Conservation (phyloP, 2,888 invertebrate species). For the Argynnis bischoffii region DNA sequence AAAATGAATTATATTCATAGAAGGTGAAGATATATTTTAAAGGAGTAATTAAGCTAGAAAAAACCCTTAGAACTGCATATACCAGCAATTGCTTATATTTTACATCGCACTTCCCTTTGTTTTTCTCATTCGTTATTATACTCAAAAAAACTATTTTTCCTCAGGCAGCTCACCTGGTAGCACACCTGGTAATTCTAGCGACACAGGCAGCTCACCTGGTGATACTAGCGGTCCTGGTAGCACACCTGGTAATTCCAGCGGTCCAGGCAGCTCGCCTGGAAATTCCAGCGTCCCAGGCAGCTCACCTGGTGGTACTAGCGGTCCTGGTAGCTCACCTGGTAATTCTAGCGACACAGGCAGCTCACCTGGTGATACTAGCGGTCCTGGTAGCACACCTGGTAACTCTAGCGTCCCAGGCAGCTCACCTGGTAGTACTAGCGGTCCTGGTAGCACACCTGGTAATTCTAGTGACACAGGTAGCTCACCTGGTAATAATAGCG, state of each 20-base stretch:
- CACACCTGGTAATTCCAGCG: background rate
- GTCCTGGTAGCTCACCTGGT: background rate
- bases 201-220: conserved; percentile 2
- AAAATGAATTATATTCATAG: too few relatives aligned
- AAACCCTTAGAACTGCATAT: too few relatives aligned
- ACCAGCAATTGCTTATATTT: too few relatives aligned
- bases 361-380: conserved; percentile 1
- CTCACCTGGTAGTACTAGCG: conserved; percentile 1
- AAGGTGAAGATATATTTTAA: too few relatives aligned
- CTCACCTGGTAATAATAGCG: background rate
- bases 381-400: too few relatives aligned
- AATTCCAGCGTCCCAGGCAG: background rate
- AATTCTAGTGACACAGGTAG: conserved; percentile 2
- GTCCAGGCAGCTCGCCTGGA: conserved; percentile 1
- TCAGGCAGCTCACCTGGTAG: conserved; percentile 1
- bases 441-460: conserved; percentile 2
- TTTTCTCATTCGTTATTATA: too few relatives aligned
- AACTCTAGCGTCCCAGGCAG: too few relatives aligned
- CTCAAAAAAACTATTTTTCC: background rate
- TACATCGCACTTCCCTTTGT: too few relatives aligned
- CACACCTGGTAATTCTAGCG: background rate
- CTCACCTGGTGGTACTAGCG: background rate
- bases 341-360: background rate
- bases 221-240: background rate
- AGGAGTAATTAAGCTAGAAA: too few relatives aligned